Conservation (phyloP, 2,888 invertebrate genomes). For the Panzeria rudis region DNA sequence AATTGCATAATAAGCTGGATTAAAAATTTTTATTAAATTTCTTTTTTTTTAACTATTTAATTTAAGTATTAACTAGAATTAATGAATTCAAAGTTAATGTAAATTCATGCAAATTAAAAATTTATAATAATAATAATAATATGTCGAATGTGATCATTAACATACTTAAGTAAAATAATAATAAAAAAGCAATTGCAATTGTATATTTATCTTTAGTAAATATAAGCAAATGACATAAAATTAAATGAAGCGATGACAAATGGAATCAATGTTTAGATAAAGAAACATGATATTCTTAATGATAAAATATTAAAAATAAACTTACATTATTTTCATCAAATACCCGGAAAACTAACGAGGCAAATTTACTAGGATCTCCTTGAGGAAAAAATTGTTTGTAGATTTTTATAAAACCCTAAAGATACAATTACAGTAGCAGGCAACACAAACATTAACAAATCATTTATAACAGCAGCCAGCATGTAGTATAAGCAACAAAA, state of each 20-base stretch:
- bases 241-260: background rate
- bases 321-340: constrained; percentile 99
- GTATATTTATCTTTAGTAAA: too few species aligned
- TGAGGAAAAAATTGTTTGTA: constrained; percentile 99
- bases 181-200: too few species aligned
- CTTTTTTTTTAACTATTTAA: too few species aligned
- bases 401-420: constrained; percentile 98
- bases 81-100: background rate
- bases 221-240: background rate
- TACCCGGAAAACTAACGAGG: constrained; percentile 98
- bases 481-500: constrained; percentile 1
- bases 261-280: background rate
- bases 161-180: too few species aligned
- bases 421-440: constrained; percentile 31
- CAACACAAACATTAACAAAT: constrained; percentile 35
- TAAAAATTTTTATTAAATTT: too few species aligned
- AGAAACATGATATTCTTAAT: background rate
- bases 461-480: constrained; percentile 44
- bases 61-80: too few species aligned
- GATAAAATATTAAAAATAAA: constrained; percentile 75
- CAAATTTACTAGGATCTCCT: constrained; percentile 99
- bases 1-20: too few species aligned
- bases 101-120: too few species aligned
- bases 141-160: too few species aligned
- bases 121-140: too few species aligned